phyloP scores from a whole-genome alignment of 2,113 vertebrate species.

The Gymnocephalus cernua region DNA sequence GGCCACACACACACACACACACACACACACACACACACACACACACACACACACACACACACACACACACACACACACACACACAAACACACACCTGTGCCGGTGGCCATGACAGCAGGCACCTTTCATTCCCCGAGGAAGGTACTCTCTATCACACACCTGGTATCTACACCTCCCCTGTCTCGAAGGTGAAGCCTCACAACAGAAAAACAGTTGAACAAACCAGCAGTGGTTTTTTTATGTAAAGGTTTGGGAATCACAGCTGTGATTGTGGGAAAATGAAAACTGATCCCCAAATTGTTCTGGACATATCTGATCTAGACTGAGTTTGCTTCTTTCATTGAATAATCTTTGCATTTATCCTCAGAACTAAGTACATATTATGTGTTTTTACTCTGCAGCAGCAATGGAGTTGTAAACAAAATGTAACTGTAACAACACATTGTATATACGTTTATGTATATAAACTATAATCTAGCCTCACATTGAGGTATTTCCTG shows the following conservation, averaged over 20 bases:
- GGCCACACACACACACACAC: constrained; percentile 38
- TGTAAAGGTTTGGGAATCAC: constrained; percentile 21
- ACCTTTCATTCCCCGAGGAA: constrained; percentile 58
- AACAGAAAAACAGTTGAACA: constrained; percentile 63
- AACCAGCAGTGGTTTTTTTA: constrained; percentile 13
- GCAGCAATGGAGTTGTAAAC: background rate
- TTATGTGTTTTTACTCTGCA: background rate
- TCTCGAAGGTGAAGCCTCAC: constrained; percentile 64
- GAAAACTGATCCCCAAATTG: constrained; percentile 30
- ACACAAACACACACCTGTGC: constrained; percentile 73
- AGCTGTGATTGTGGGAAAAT: constrained; percentile 43
- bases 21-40: background rate
- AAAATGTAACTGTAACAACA: background rate
- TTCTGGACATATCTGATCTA: constrained; percentile 19
- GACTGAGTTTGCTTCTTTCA: background rate
- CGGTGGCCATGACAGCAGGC: constrained; percentile 76
- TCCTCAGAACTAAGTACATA: background rate
- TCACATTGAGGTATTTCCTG: background rate
- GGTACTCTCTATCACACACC: constrained; percentile 67
- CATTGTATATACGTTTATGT: background rate
- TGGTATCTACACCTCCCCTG: constrained; percentile 64
- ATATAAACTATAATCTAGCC: background rate
- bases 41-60: constrained; percentile 39
- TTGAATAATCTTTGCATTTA: background rate
- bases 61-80: constrained; percentile 41